A percentile compares a stretch with the other conserved stretches of the same genome.
These are phyloP conservation scores for Drosophila borborema DNA, from an alignment of 2,888 invertebrate genomes.

Conservation along the genomic window DNA sequence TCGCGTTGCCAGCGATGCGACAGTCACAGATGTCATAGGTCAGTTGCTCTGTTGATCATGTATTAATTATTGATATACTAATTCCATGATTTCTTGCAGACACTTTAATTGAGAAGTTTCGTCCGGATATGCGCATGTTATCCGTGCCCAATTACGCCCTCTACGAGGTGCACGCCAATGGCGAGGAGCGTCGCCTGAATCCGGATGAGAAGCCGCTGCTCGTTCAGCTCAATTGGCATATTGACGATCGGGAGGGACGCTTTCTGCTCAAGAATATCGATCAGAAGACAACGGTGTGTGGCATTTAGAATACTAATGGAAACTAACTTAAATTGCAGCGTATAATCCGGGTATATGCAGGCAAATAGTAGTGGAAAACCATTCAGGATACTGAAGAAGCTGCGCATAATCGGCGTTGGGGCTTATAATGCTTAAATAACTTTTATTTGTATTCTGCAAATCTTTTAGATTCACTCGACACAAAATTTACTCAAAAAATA, in stretches of 20 bases:
- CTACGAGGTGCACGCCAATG: conserved; percentile 90
- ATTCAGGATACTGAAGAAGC: background rate
- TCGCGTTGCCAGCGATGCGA: conserved; percentile 98
- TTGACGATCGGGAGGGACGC: conserved; percentile 98
- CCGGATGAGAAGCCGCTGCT: conserved; percentile 97
- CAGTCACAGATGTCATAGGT: conserved; percentile 97
- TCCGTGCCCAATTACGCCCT: conserved; percentile 91
- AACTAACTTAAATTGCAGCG: background rate
- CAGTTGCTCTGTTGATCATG: conserved; percentile 15
- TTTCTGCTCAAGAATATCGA: conserved; percentile 96
- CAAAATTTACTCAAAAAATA: too few species aligned
- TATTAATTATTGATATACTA: background rate
- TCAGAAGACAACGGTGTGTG: conserved; percentile 88
- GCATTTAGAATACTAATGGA: background rate
- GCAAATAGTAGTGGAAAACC: background rate
- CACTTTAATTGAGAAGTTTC: conserved; percentile 99
- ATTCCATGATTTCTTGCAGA: conserved; percentile 84
- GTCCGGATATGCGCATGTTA: conserved; percentile 99
- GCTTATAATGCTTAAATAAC: too few species aligned
- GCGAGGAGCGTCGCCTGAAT: conserved; percentile 95
- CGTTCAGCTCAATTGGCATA: conserved; percentile 99
- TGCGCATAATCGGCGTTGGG: too few species aligned
- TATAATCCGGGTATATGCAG: background rate
- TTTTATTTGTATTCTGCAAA: too few species aligned
- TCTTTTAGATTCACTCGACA: too few species aligned